Conservation (phyloP, 2,888 invertebrate species). For the Brenthis ino region DNA sequence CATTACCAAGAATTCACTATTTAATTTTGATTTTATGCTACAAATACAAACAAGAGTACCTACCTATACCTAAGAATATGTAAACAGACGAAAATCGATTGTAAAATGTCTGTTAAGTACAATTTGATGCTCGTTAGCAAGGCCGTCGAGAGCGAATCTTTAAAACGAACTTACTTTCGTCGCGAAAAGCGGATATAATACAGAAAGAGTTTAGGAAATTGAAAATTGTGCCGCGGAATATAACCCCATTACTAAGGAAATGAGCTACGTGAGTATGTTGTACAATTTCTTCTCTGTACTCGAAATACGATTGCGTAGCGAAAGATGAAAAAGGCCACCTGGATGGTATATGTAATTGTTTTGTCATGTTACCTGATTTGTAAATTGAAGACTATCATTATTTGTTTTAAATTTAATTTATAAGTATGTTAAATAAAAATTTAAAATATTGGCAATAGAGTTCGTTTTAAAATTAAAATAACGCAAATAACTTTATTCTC, state of each 20-base stretch:
- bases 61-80: no score
- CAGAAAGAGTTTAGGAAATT: constrained; percentile 77
- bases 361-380: constrained; percentile 1
- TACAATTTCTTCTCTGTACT: constrained; percentile 56
- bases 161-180: constrained; percentile 52
- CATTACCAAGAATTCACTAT: neutral
- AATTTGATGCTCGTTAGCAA: constrained; percentile 40
- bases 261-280: constrained; percentile 77
- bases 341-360: constrained; percentile 23
- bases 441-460: no score
- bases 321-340: constrained; percentile 33
- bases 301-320: constrained; percentile 34
- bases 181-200: constrained; percentile 65
- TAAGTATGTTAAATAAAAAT: neutral
- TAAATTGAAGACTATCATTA: neutral
- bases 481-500: no score
- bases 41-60: neutral
- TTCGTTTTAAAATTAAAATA: no score
- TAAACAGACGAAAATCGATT: constrained; percentile 15
- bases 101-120: constrained; percentile 27
- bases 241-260: constrained; percentile 79
- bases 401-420: neutral
- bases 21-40: neutral
- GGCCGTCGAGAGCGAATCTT: constrained; percentile 32
- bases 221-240: constrained; percentile 78